phyloP scores from a whole-genome alignment of 2,888 invertebrate genomes.

The Cheilosia urbana region DNA sequence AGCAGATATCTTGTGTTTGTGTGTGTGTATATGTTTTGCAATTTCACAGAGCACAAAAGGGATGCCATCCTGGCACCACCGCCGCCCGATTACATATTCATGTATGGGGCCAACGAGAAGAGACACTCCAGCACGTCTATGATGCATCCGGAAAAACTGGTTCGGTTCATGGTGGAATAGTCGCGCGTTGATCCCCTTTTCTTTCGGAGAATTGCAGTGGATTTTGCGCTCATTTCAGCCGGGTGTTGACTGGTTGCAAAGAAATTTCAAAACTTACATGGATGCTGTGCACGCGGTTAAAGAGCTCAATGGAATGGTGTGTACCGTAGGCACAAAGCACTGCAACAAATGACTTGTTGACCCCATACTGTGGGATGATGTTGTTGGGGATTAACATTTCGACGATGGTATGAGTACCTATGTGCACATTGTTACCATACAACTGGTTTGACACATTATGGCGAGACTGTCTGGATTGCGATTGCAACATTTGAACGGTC shows the following conservation, averaged over 20 bases:
- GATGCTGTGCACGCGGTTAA: conserved; percentile 10
- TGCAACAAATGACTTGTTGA: conserved; percentile 45
- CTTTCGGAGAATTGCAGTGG: conserved; percentile 23
- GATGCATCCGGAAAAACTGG: conserved; percentile 74
- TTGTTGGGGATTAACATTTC: conserved; percentile 12
- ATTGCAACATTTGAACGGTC: no score
- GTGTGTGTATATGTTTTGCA: conserved; percentile 36
- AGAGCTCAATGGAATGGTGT: conserved; percentile 8
- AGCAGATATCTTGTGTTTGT: conserved; percentile 31
- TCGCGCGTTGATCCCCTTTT: conserved; percentile 53
- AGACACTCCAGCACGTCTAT: conserved; percentile 39
- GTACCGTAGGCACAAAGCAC: neutral
- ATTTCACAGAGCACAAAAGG: conserved; percentile 59
- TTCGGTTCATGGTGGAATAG: conserved; percentile 65
- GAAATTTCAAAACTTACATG: conserved; percentile 44
- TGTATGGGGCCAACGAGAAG: conserved; percentile 23
- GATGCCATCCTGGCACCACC: conserved; percentile 47
- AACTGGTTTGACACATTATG: conserved; percentile 23
- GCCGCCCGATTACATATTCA: conserved; percentile 51
- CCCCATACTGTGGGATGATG: conserved; percentile 20
- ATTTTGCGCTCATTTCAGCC: conserved; percentile 20
- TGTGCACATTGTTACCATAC: neutral
- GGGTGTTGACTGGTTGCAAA: conserved; percentile 44
- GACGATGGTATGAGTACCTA: neutral
- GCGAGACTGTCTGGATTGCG: conserved; percentile 1